A percentile compares a stretch with the other conserved stretches of the same genome.
These are phyloP conservation scores for Cheumatopsyche charites DNA, from an alignment of 1,140 invertebrate species.

Conservation along the genomic window DNA sequence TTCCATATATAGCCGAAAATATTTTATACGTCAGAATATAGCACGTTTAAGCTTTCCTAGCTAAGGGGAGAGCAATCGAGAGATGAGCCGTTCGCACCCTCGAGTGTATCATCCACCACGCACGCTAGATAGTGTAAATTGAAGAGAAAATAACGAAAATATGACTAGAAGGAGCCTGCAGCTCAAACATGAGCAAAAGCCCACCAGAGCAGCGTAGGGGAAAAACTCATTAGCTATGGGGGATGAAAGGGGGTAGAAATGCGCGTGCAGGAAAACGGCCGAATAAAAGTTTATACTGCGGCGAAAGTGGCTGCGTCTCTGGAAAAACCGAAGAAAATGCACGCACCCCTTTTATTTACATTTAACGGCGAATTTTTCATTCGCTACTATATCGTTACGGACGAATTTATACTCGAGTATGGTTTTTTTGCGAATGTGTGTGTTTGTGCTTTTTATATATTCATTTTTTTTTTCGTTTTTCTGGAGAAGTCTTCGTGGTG, in stretches of 20 bases:
- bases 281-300: slow-evolving; percentile 31
- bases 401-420: slow-evolving; percentile 11
- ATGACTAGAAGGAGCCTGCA: neutral
- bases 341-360: slow-evolving; percentile 9
- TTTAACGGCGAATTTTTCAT: slow-evolving; percentile 29
- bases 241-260: slow-evolving; percentile 14
- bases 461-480: neutral
- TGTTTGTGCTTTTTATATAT: neutral
- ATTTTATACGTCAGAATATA: no score
- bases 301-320: neutral
- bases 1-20: no score
- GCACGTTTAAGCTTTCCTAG: no score
- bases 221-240: slow-evolving; percentile 28
- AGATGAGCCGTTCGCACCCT: slow-evolving; percentile 28
- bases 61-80: neutral
- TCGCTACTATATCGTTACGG: slow-evolving; percentile 27
- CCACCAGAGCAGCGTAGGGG: neutral
- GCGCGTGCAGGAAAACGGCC: slow-evolving; percentile 16
- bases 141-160: slow-evolving; percentile 27
- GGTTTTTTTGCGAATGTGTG: neutral
- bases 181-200: neutral
- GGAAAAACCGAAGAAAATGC: slow-evolving; percentile 18
- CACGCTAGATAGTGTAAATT: slow-evolving; percentile 26
- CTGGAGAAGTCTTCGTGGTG: neutral
- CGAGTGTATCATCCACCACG: slow-evolving; percentile 27